Percentiles rank a stretch among this genome's conserved stretches.
phyloP scores from a whole-genome alignment of 2,888 invertebrate species.

The Sthenelais limicola region DNA sequence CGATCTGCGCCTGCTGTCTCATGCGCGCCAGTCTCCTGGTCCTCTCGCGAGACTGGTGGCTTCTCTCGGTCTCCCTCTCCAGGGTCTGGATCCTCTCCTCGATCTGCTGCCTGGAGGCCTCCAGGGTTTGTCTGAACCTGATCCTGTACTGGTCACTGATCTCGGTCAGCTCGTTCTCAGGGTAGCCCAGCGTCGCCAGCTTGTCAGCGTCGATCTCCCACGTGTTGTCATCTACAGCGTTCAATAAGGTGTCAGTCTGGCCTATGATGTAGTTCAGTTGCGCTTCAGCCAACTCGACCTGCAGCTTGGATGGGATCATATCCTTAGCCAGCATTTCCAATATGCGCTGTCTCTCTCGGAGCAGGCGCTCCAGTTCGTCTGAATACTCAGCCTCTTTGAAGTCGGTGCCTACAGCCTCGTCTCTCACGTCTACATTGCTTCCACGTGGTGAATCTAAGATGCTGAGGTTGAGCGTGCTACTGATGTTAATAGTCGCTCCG shows the following conservation, averaged over 20 bases:
- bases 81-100: slow-evolving; percentile 60
- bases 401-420: slow-evolving; percentile 48
- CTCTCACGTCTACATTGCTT: slow-evolving; percentile 38
- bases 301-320: slow-evolving; percentile 67
- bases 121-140: slow-evolving; percentile 62
- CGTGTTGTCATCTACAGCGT: slow-evolving; percentile 59
- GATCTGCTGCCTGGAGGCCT: slow-evolving; percentile 63
- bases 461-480: slow-evolving; percentile 10
- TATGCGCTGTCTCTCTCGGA: slow-evolving; percentile 66
- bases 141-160: slow-evolving; percentile 60
- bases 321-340: slow-evolving; percentile 66
- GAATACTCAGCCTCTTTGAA: slow-evolving; percentile 38
- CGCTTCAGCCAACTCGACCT: slow-evolving; percentile 71
- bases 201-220: slow-evolving; percentile 47
- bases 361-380: slow-evolving; percentile 65
- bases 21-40: slow-evolving; percentile 56
- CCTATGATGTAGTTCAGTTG: slow-evolving; percentile 72
- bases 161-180: slow-evolving; percentile 48
- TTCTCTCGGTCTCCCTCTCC: slow-evolving; percentile 52
- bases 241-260: slow-evolving; percentile 70
- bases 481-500: slow-evolving; percentile 27
- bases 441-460: slow-evolving; percentile 27
- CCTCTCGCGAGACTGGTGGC: slow-evolving; percentile 50
- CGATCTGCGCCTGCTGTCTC: slow-evolving; percentile 61
- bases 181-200: slow-evolving; percentile 36